Conservation (phyloP, 1,140 invertebrate species). For the Gonioctena quinquepunctata region DNA sequence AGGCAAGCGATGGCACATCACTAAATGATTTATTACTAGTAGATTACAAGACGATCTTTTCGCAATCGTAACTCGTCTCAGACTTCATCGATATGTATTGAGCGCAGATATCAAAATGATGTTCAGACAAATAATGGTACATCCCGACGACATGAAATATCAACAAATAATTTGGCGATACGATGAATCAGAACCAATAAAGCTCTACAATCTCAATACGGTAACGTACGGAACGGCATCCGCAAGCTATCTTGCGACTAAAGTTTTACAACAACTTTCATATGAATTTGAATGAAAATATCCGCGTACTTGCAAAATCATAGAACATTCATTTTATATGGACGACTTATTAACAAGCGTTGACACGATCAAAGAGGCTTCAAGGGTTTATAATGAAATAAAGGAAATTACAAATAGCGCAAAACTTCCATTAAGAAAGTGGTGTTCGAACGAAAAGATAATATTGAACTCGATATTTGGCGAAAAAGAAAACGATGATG, state of each 20-base stretch:
- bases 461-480: not conserved
- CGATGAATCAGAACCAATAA: conserved; percentile 13
- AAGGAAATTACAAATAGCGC: not conserved
- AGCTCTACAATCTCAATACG: conserved; percentile 39
- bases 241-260: conserved; percentile 46
- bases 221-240: conserved; percentile 51
- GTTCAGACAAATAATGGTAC: conserved; percentile 46
- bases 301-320: conserved; percentile 37
- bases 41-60: conserved; percentile 43
- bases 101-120: conserved; percentile 46
- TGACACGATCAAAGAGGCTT: conserved; percentile 31
- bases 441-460: not conserved
- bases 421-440: not conserved
- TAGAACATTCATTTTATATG: conserved; percentile 53
- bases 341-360: conserved; percentile 56
- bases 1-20: conserved; percentile 33
- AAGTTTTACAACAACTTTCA: not conserved
- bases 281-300: conserved; percentile 16
- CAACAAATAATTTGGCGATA: conserved; percentile 53
- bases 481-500: not conserved
- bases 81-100: conserved; percentile 33
- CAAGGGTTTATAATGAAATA: not conserved
- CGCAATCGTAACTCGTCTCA: conserved; percentile 33
- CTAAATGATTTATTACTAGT: conserved; percentile 37
- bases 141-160: conserved; percentile 42